Base-by-base conservation (phyloP, 2,113 vertebrate genomes). In the Acrocephalus kingi region DNA sequence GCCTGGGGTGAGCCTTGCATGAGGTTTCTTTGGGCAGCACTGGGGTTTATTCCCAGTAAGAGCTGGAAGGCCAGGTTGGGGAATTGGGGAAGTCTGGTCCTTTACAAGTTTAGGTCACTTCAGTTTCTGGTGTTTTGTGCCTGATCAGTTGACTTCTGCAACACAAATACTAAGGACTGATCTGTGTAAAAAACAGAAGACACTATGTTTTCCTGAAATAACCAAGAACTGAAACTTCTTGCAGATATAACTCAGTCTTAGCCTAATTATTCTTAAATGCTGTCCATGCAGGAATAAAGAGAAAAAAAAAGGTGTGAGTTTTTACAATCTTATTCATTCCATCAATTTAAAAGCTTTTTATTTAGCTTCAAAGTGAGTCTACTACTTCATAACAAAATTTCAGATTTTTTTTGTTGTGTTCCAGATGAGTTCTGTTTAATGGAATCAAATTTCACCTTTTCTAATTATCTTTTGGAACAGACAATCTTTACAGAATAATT, bases 361-460 rank as follows among this genome's bases (percentile, higher is more conserved):
- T 96, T 97, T 97, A 81, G 84, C 94, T 98, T 98, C 97, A 98
- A 98, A 98, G 98, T 95, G 23, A 96, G 63, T 82, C 96, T 97
- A 71, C 94, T 93, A 85, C 97, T 97, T 97, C 97, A 97, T 90
- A 98, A 97, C 96, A 97, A 98, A 98, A 97, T 97, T 98, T 98
- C 97, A n/a, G n/a, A n/a, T n/a, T n/a, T n/a, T n/a, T n/a, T n/a
- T n/a, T n/a, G 97, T 98, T 98, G 96, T 96, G 88, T 98, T 96
- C 95, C 96, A 96, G 93, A 84, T 97, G 97, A 98, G 97, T 97
- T 97, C 94, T 98, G 91, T 97, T 98, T 98, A 98, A 98, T 97
- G 97, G 98, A 98, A 98, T 98, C 98, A 98, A 97, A 97, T 98
- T 98, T 98, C 98, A 97, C 97, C 97, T 98, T 98, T 98, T 98